These are phyloP conservation scores for Yponomeuta evonymella DNA, from an alignment of 2,888 invertebrate genomes.

Conservation along the genomic window DNA sequence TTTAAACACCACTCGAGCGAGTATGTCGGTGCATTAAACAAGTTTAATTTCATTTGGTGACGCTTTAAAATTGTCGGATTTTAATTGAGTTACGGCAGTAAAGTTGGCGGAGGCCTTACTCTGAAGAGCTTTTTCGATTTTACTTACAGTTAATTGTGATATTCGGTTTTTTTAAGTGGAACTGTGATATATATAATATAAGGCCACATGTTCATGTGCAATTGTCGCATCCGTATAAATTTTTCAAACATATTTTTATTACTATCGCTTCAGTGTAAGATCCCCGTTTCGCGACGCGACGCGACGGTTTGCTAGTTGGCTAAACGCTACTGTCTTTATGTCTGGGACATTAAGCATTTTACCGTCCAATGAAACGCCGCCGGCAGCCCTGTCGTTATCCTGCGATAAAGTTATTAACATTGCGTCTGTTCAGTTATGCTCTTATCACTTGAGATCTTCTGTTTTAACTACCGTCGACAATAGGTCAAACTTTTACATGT, in stretches of 20 bases:
- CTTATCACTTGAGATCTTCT: no score
- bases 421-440: constrained; percentile 15
- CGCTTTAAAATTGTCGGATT: constrained; percentile 56
- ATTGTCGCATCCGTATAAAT: no score
- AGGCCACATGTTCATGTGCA: no score
- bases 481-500: no score
- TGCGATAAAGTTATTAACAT: constrained; percentile 58
- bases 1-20: background rate
- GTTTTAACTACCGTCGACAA: no score
- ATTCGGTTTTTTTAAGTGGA: no score
- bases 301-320: constrained; percentile 52
- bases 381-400: constrained; percentile 40
- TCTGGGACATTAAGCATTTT: constrained; percentile 40
- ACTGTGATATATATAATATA: no score
- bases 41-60: constrained; percentile 61
- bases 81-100: constrained; percentile 62
- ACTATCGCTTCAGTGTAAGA: background rate
- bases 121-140: background rate
- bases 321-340: constrained; percentile 42
- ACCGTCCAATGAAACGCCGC: constrained; percentile 28
- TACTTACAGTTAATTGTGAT: no score
- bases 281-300: constrained; percentile 16
- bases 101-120: constrained; percentile 36
- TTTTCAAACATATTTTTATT: background rate
- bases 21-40: constrained; percentile 39